A percentile compares a stretch with the other conserved stretches of the same genome.
Evolutionary conservation across 2,113 vertebrate genomes (phyloP).

Genomic region (Notarius lentiginosus): DNA sequence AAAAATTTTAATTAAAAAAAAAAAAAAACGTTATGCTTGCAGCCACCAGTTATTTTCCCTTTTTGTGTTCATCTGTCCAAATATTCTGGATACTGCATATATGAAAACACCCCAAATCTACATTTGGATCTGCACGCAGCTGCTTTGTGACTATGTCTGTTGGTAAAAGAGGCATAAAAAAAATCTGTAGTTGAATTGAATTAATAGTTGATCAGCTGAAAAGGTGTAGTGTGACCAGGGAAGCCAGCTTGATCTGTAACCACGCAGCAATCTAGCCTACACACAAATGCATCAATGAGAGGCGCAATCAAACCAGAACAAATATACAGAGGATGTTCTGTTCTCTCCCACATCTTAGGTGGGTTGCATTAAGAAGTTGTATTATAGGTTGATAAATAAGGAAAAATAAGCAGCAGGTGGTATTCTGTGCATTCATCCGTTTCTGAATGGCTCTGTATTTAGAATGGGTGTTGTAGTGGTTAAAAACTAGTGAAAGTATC

Average conservation of each 20-base stretch:
- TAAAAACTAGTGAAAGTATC: conserved; percentile 26
- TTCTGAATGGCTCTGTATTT: conserved; percentile 19
- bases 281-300: not conserved
- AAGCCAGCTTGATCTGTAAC: conserved; percentile 18
- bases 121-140: not conserved
- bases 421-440: not conserved
- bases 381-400: not conserved
- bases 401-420: not conserved
- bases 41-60: not conserved
- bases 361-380: conserved; percentile 8
- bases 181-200: conserved; percentile 8
- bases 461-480: not conserved
- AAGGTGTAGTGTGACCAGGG: conserved; percentile 25
- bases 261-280: conserved; percentile 4
- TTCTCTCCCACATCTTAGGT: conserved; percentile 18
- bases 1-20: not conserved
- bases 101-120: not conserved
- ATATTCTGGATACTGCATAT: not conserved
- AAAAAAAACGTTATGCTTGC: not conserved
- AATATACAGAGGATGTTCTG: conserved; percentile 1
- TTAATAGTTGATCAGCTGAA: conserved; percentile 34
- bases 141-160: not conserved
- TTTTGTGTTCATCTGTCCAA: not conserved
- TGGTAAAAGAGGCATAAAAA: not conserved
- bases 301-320: conserved; percentile 1